Conservation (phyloP, 2,113 vertebrate species). For the Salminus brasiliensis region DNA sequence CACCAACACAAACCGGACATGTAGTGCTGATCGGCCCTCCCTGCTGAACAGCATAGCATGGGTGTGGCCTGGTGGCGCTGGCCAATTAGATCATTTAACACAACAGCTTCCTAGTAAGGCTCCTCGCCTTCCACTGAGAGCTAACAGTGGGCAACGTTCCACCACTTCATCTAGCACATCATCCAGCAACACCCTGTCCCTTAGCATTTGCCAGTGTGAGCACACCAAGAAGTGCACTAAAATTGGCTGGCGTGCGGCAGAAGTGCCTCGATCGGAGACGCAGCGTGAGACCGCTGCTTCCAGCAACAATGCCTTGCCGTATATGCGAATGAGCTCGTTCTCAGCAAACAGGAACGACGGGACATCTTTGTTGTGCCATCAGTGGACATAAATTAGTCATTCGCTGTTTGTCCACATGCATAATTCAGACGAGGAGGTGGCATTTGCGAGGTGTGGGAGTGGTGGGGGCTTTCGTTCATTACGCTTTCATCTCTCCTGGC, state of each 20-base stretch:
- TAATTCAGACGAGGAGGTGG: conserved; percentile 74
- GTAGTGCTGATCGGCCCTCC: too few relatives aligned
- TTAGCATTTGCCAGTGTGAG: not conserved
- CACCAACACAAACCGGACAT: too few relatives aligned
- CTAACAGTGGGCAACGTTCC: too few relatives aligned
- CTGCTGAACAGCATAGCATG: too few relatives aligned
- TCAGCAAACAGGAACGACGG: conserved; percentile 49
- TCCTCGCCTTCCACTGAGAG: too few relatives aligned
- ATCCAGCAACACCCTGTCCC: not conserved
- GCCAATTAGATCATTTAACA: too few relatives aligned
- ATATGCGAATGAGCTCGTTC: conserved; percentile 60
- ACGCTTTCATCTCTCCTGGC: conserved; percentile 41
- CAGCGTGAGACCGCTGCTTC: conserved; percentile 38
- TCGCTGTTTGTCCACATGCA: conserved; percentile 67
- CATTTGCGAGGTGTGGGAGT: conserved; percentile 58
- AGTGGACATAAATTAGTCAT: conserved; percentile 74
- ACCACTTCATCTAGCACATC: too few relatives aligned
- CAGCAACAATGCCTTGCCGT: conserved; percentile 55
- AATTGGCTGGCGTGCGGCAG: not conserved
- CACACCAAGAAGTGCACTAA: not conserved
- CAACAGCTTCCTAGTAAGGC: too few relatives aligned
- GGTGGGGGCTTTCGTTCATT: conserved; percentile 40
- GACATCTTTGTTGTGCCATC: conserved; percentile 60
- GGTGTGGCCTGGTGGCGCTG: too few relatives aligned
- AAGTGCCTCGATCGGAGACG: not conserved